phyloP scores from a whole-genome alignment of 1,140 invertebrate species.

The Penaeus japonicus region DNA sequence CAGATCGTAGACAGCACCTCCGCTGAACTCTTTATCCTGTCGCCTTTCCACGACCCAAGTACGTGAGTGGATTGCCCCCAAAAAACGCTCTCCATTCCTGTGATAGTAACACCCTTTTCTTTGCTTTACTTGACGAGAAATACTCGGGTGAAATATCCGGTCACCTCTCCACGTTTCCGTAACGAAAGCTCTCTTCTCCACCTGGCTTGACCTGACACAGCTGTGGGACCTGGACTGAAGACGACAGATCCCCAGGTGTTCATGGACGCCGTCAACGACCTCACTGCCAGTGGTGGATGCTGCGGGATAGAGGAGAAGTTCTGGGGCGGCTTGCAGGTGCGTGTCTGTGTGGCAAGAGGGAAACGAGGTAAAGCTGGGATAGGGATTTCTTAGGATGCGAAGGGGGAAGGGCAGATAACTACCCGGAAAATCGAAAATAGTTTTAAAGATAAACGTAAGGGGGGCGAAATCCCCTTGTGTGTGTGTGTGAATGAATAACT shows the following conservation, averaged over 20 bases:
- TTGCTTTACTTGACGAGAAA: neutral
- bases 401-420: no score
- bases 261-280: neutral
- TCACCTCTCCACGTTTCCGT: neutral
- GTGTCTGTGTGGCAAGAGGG: neutral
- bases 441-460: no score
- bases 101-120: neutral
- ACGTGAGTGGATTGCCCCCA: neutral
- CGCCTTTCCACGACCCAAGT: slow-evolving; percentile 44
- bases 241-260: slow-evolving; percentile 20
- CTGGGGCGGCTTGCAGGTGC: slow-evolving; percentile 37
- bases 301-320: slow-evolving; percentile 14
- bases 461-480: no score
- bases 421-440: no score
- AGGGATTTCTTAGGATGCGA: no score
- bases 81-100: neutral
- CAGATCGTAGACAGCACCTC: slow-evolving; percentile 8
- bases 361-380: neutral
- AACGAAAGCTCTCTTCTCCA: neutral
- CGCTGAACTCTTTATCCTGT: slow-evolving; percentile 27
- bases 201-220: neutral
- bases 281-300: neutral
- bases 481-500: no score
- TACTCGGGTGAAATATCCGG: neutral
- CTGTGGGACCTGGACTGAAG: neutral